Base-by-base conservation (phyloP, 1,140 invertebrate genomes). In the Palaemon carinicauda region DNA sequence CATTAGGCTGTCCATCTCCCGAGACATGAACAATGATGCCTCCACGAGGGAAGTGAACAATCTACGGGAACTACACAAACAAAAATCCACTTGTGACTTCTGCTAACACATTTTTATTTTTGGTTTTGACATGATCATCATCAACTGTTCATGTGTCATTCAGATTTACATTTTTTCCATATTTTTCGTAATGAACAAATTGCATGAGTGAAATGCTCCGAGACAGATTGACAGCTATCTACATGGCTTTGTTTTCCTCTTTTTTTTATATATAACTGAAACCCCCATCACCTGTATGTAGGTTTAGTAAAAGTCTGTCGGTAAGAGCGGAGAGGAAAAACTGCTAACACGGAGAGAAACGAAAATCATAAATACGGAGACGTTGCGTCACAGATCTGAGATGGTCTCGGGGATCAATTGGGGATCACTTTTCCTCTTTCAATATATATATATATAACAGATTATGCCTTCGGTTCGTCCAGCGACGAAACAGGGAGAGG, bases 11-110 rank as follows among this genome's bases (percentile, higher is more conserved):
- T 65, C 78, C 69, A 52, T 65, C 84, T 74, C 53, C 84, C 80
- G 77, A 71, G 74, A 79, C 41, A 41, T 52, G 41, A 71, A 52
- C 12, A 31, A 24, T 60, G 51, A 52, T 14, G 41, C 41, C 51
- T 31, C 15, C 53, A 60, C 41, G 21, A 17, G 29, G 52, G 60
- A 50, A 19, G 84, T 52, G 31, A 51, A 50, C 71, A 80, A 24
- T 80, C 60, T 78, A 86, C 77, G 9, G 29, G 31, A 50, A 80
- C 84, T 86, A 86, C 84, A 80, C 84, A 77, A 80, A 86, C 84
- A 86, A 86, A 86, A 86, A 80, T 86, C 84, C 84, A 80, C 84
- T 86, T 86, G 84, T 86, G 84, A 86, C 84, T 86, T 86, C 78
- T 86, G 84, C 84, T 86, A 80, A 86, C 80, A 86, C 84, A 86